Base-by-base conservation (phyloP, 2,888 invertebrate genomes). In the Hirtodrosophila duncani region DNA sequence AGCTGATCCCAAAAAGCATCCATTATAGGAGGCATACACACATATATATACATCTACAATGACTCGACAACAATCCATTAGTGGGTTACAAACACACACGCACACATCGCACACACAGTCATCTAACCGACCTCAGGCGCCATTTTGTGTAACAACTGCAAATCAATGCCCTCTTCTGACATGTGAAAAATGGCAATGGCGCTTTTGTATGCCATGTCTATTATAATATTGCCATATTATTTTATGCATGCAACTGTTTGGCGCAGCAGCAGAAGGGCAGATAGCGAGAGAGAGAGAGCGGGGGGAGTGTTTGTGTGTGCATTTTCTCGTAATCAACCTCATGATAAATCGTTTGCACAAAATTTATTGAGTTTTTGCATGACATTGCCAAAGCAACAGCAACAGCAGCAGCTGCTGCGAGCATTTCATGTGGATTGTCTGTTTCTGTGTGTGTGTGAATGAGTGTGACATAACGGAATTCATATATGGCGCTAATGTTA, bases 331-430 rank as follows among this genome's bases (percentile, higher is more conserved):
- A 79, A 81, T 83, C 80, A 82, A 80, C 65, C 81, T 69, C 69
- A 83, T 83, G 81, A 83, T 82, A 82, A 82, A 82, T 82, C 81
- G 80, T 75, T 83, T 75, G 75, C 63, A 53, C 67, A 70, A 60
- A 79, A 68, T 75, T 72, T 74, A 81, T 83, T 74, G 83, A 83
- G 78, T 77, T 77, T 75, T 71, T 74, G 79, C 81, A 81, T 71
- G 81, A 68, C 66, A 75, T 59, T 53, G 57, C 51, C 57, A 51
- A 43, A 65, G 42, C 42, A 26, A 31, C 49, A 49, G 31, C 59
- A 60, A 49, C 7, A 20, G 20, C 58, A 58, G 48, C 56, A 48
- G 56, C 56, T 58, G 56, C 56, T 41, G 30, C 49, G 31, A 17
- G 30, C 21, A 27, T 9, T n/a, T n/a, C n/a, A n/a, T n/a, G n/a